phyloP scores from a whole-genome alignment of 1,140 invertebrate genomes.

The Lasaia peninsularis region DNA sequence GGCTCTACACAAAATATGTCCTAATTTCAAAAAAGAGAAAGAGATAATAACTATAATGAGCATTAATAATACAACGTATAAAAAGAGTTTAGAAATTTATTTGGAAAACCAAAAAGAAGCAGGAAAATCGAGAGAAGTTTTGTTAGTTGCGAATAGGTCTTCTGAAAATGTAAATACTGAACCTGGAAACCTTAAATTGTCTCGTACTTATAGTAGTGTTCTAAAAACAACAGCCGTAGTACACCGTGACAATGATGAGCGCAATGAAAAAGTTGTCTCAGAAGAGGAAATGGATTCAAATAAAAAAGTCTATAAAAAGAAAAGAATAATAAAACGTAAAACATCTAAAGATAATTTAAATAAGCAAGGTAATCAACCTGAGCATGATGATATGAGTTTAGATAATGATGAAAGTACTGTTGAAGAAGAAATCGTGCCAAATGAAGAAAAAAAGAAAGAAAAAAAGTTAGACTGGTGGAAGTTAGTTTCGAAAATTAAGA shows the following conservation, averaged over 20 bases:
- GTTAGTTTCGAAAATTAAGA: neutral
- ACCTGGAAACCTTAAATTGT: neutral
- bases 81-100: conserved; percentile 18
- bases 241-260: neutral
- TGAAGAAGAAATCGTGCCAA: neutral
- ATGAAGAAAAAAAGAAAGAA: neutral
- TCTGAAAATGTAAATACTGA: neutral
- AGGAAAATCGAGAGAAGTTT: neutral
- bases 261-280: neutral
- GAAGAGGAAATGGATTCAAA: neutral
- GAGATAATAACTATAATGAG: conserved; percentile 23
- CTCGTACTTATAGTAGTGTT: neutral
- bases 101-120: conserved; percentile 7
- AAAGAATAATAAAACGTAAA: neutral
- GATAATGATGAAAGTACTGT: neutral
- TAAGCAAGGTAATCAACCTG: neutral
- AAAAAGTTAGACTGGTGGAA: conserved; percentile 1
- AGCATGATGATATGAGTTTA: neutral
- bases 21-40: conserved; percentile 26
- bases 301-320: neutral
- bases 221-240: neutral
- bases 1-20: conserved; percentile 23
- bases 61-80: conserved; percentile 19
- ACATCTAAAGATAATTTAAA: neutral
- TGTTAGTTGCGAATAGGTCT: neutral